These are phyloP conservation scores for Channa striata DNA, from an alignment of 2,797 vertebrate species.

Conservation along the genomic window DNA sequence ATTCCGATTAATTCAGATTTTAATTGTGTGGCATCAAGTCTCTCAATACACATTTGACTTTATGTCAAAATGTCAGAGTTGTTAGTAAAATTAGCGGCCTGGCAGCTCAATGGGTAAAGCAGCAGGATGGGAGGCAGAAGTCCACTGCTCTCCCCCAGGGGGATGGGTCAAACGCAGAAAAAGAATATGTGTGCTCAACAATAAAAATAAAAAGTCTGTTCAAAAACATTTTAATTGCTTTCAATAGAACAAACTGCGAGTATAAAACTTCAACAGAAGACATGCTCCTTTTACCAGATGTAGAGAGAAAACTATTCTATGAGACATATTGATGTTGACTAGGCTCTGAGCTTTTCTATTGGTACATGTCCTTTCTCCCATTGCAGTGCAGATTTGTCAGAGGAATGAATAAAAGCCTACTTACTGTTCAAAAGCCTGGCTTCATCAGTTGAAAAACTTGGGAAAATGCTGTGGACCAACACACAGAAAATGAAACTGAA, in stretches of 20 bases:
- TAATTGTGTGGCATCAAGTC: neutral
- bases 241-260: no score
- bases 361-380: neutral
- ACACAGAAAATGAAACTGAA: neutral
- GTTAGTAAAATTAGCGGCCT: no score
- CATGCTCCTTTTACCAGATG: neutral
- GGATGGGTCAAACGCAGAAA: no score
- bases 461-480: conserved; percentile 12
- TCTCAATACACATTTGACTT: neutral
- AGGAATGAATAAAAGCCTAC: conserved; percentile 27
- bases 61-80: neutral
- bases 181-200: no score
- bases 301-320: neutral
- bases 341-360: neutral
- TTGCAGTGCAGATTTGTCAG: neutral
- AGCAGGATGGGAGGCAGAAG: no score
- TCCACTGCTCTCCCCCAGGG: no score
- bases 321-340: neutral
- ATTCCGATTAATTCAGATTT: neutral
- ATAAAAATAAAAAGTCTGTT: no score
- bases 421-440: conserved; percentile 56
- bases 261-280: no score
- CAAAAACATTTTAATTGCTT: no score
- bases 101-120: no score
- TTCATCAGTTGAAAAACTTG: conserved; percentile 33